Percentiles rank a stretch among this genome's conserved stretches.
These are phyloP conservation scores for Caenorhabditis sp. DNA, from an alignment of 2,888 invertebrate species.

Conservation along the genomic window DNA sequence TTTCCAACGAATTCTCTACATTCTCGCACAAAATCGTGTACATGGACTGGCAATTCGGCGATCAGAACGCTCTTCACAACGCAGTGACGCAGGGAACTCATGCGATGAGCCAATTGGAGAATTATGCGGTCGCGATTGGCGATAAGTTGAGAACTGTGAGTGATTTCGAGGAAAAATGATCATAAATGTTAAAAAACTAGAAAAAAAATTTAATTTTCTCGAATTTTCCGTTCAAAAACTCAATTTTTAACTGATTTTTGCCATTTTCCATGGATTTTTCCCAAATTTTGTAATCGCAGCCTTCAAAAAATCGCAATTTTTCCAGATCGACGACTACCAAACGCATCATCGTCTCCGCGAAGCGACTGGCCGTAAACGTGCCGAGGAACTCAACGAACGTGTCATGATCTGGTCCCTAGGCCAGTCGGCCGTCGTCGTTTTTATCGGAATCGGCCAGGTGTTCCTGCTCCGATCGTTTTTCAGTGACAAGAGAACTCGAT, in stretches of 20 bases:
- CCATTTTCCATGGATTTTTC: too few species aligned
- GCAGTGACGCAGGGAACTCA: constrained; percentile 67
- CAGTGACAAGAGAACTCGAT: constrained; percentile 78
- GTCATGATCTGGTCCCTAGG: constrained; percentile 95
- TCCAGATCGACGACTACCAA: constrained; percentile 95
- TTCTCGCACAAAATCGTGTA: constrained; percentile 98
- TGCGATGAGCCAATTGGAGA: constrained; percentile 77
- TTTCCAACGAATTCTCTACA: constrained; percentile 99
- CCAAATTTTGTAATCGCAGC: too few species aligned
- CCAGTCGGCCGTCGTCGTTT: constrained; percentile 91
- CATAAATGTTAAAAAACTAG: neutral
- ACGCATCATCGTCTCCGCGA: constrained; percentile 97
- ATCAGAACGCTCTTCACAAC: constrained; percentile 58
- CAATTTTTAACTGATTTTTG: too few species aligned
- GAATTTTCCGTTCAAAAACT: neutral
- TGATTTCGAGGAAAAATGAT: neutral
- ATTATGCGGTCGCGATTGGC: constrained; percentile 77
- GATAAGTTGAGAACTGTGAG: constrained; percentile 78
- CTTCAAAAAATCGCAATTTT: constrained; percentile 66
- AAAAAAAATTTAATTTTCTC: constrained; percentile 8
- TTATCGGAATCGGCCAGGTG: constrained; percentile 94
- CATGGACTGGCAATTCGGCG: constrained; percentile 91
- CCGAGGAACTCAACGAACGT: constrained; percentile 96
- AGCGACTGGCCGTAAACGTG: constrained; percentile 94
- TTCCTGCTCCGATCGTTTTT: constrained; percentile 81